Evolutionary conservation across 2,113 vertebrate genomes (phyloP), one percentile per base, ranked within the genome.

Genomic region (Amia ocellicauda): DNA sequence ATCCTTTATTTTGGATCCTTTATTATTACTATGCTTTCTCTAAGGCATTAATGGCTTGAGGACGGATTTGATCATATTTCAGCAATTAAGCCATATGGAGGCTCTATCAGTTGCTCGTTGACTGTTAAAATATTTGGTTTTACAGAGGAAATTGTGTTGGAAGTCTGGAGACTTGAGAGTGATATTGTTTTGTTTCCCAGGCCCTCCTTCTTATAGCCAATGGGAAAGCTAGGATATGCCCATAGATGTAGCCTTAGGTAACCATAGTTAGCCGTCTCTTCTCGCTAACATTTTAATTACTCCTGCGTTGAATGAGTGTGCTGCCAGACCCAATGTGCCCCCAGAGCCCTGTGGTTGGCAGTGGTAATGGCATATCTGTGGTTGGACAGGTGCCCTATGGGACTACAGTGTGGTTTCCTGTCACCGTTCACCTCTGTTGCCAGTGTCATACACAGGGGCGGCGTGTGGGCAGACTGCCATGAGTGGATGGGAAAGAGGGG

Each of bases 321-420:
- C 36, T 7, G 31, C 16, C 20, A 19, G 31, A 19, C 28, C 41
- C 41, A 58, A 58, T 41, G 20, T 31, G 8, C 28, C 56, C 31
- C 19, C 7, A 4, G 56, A 28, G 53, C 4, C 50, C 27, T 56
- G 53, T 19, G 5, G 56, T 20, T 47, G 45, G 1, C 45, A 47
- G n/a, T 13, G 28, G 13, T 56, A 56, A 56, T 58, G 40, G 22
- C 36, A 19, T 17, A n/a, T 58, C 56, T 58, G 56, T 42, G 29
- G 36, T 58, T 58, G 31, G 36, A 58, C 56, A 58, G 56, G 31
- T 58, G 56, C 22, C 56, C 36, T 4, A 2, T 42, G 36, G 36
- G 56, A 13, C 11, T 11, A 42, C 13, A 23, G 56, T 11, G 13
- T 20, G 20, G 22, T 58, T 19, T 26, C 27, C 20, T 22, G 14